Evolutionary conservation across 2,797 vertebrate genomes (phyloP), one percentile per base, ranked within the genome.

Genomic region (Catamblyrhynchus diadema): DNA sequence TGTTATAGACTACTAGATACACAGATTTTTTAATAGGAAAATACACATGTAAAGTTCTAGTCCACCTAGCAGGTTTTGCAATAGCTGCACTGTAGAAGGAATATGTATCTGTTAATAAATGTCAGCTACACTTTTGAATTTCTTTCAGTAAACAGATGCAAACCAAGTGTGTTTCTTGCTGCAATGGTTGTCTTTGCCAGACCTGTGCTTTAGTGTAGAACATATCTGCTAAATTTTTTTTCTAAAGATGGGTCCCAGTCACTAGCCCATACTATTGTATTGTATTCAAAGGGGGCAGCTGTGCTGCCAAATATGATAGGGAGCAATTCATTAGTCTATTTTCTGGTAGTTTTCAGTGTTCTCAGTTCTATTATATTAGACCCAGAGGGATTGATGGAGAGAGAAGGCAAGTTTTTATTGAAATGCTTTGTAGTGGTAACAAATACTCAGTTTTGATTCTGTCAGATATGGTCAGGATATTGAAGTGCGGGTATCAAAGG

Each of bases 81-180:
- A 65, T 93, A 86, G 78, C 39, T 93, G 53, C 27, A 41, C 83
- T 92, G 67, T 32, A 81, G 84, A 42, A 70, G 64, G 42, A 90
- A 94, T 88, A 42, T n/a, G 5, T 91, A 44, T 81, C 79, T 81
- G 27, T 75, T 84, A 84, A 69, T 93, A 94, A 96, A 85, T 56
- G 69, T 81, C 53, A 94, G 8, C 33, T 74, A 62, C 53, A 67
- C 65, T 60, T 59, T 16, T 75, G 42, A 88, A 88, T 93, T 95
- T 93, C 77, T 57, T 93, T 10, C 35, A 59, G 47, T 69, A 81
- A 84, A 74, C 65, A 90, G 67, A 88, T 79, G 67, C 73, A 85
- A 82, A 77, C 37, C 54, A 47, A 70, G 53, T 41, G 51, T 92
- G 37, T 81, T 91, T 73, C 69, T 28, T 81, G 42, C 65, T 92